Evolutionary conservation across 2,888 invertebrate species (phyloP).

Genomic region (Drosophila parthenogenetica): DNA sequence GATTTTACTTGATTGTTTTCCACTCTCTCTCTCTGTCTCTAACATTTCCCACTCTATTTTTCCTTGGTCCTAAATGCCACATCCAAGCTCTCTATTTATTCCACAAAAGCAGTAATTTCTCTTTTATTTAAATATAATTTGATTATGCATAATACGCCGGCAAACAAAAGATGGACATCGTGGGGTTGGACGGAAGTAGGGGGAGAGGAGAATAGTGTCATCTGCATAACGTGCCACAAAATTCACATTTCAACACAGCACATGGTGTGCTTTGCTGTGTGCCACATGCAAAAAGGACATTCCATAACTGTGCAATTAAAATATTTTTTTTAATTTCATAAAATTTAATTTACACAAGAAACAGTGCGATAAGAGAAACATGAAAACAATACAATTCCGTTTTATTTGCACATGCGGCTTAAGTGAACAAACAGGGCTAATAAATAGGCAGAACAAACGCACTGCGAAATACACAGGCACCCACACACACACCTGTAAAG

Average conservation of each 20-base stretch:
- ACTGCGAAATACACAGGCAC: constrained; percentile 5
- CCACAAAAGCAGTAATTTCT: constrained; percentile 3
- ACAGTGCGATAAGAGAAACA: not conserved
- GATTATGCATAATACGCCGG: constrained; percentile 33
- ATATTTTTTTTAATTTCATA: constrained; percentile 64
- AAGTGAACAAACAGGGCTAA: constrained; percentile 53
- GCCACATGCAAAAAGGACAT: constrained; percentile 10
- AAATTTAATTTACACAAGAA: constrained; percentile 66
- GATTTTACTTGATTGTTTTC: not conserved
- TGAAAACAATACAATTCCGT: constrained; percentile 13
- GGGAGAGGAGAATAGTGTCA: constrained; percentile 15
- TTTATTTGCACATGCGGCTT: constrained; percentile 54
- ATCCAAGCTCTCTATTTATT: not conserved
- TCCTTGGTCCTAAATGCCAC: too few relatives aligned
- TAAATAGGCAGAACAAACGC: constrained; percentile 19
- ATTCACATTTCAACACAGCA: constrained; percentile 15
- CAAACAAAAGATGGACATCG: constrained; percentile 16
- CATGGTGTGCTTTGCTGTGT: constrained; percentile 11
- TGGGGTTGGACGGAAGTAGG: not conserved
- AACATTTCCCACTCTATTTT: too few relatives aligned
- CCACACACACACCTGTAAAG: not conserved
- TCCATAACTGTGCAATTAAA: constrained; percentile 52
- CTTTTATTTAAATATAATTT: constrained; percentile 17
- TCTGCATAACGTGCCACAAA: constrained; percentile 40
- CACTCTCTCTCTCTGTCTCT: not conserved